phyloP scores from a whole-genome alignment of 2,888 invertebrate species.

The Agrotis clavis region DNA sequence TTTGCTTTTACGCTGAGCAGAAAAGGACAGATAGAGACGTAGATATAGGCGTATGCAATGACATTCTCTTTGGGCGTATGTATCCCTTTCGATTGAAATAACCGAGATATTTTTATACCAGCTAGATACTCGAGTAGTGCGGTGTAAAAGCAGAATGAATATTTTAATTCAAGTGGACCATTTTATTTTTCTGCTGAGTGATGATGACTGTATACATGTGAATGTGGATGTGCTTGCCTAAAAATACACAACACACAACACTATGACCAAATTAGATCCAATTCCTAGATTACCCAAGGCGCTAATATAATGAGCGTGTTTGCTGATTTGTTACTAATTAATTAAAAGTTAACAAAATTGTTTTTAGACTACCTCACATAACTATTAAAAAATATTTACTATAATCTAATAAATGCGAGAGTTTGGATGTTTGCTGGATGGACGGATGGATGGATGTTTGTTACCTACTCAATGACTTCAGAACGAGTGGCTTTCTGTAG shows the following conservation, averaged over 20 bases:
- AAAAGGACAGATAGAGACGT: conserved; percentile 23
- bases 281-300: neutral
- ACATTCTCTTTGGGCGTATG: too few species aligned
- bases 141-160: too few species aligned
- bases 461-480: too few species aligned
- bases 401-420: too few species aligned
- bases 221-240: neutral
- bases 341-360: neutral
- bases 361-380: neutral
- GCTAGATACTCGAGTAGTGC: neutral
- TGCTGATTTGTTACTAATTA: neutral
- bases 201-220: neutral
- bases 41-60: conserved; percentile 8
- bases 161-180: conserved; percentile 7
- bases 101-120: conserved; percentile 29
- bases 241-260: too few species aligned
- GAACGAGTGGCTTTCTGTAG: too few species aligned
- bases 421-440: too few species aligned
- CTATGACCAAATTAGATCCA: conserved; percentile 1
- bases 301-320: conserved; percentile 5
- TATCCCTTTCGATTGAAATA: conserved; percentile 17
- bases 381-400: neutral
- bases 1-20: neutral
- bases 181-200: conserved; percentile 1
- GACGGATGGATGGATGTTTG: too few species aligned